A percentile compares a stretch with the other conserved stretches of the same genome.
These are phyloP conservation scores for Mungos mungo DNA, from an alignment of 2,113 vertebrate species.

Conservation along the genomic window DNA sequence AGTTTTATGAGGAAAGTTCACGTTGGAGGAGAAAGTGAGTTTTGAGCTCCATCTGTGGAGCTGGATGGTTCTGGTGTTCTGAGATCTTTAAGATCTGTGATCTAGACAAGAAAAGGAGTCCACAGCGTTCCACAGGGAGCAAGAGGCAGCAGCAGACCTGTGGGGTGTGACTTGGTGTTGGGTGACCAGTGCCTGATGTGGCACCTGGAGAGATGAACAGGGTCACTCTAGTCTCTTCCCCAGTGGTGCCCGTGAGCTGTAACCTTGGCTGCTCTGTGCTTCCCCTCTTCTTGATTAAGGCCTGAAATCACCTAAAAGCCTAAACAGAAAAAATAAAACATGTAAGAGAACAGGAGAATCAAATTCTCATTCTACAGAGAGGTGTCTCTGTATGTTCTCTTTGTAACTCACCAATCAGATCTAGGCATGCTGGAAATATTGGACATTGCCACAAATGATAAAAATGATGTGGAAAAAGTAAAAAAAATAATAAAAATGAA, in stretches of 20 bases:
- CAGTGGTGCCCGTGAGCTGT: not conserved
- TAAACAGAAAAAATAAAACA: not conserved
- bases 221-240: not conserved
- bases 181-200: not conserved
- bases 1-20: slow-evolving; percentile 61
- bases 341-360: not conserved
- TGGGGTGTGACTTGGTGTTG: fast-evolving
- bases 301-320: not conserved
- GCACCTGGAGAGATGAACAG: not conserved
- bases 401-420: not conserved
- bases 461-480: not conserved
- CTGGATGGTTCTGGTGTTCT: not conserved
- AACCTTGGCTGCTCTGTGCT: not conserved
- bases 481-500: not conserved
- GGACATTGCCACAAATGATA: not conserved
- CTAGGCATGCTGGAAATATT: not conserved
- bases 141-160: fast-evolving
- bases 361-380: not conserved
- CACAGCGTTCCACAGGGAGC: fast-evolving
- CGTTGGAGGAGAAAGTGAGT: slow-evolving; percentile 51
- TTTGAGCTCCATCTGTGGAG: not conserved
- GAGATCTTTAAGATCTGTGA: not conserved
- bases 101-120: not conserved
- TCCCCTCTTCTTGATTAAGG: not conserved
- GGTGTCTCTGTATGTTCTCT: not conserved